Percentiles rank a stretch among this genome's conserved stretches.
phyloP scores from a whole-genome alignment of 1,140 invertebrate species.

The Calephelis virginiensis region DNA sequence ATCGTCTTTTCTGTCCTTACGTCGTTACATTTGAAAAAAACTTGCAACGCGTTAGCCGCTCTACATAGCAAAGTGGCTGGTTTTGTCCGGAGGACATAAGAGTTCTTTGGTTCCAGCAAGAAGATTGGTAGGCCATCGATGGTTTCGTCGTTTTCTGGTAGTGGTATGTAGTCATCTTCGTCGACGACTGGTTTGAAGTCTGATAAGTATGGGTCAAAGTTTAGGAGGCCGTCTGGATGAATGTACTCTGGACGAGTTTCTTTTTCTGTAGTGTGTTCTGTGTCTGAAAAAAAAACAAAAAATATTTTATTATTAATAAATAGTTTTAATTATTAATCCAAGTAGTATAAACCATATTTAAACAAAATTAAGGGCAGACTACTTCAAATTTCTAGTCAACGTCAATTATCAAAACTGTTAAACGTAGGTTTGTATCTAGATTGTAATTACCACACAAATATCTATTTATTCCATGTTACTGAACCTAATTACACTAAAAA shows the following conservation, averaged over 20 bases:
- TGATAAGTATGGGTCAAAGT: conserved; percentile 68
- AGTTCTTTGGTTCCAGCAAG: conserved; percentile 89
- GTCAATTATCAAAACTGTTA: no score
- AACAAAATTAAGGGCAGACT: no score
- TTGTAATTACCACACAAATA: no score
- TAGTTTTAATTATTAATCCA: no score
- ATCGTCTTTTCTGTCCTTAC: conserved; percentile 80
- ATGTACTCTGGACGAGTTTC: conserved; percentile 68
- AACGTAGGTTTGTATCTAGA: no score
- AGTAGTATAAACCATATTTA: no score
- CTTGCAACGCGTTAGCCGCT: conserved; percentile 90
- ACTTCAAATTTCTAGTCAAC: no score
- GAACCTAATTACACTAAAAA: no score
- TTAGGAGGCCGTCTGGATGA: conserved; percentile 62
- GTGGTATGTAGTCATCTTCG: conserved; percentile 67
- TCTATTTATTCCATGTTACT: no score
- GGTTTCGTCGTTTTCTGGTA: conserved; percentile 68
- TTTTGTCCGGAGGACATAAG: conserved; percentile 92
- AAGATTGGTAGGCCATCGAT: conserved; percentile 87
- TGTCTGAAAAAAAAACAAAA: conserved; percentile 45
- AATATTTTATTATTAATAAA: background rate
- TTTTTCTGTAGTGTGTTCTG: conserved; percentile 60
- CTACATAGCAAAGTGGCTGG: conserved; percentile 91
- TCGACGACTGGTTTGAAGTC: conserved; percentile 62
- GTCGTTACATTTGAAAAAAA: conserved; percentile 93